Evolutionary conservation across 2,113 vertebrate genomes (phyloP).

Genomic region (Tychaedon coryphoeus): DNA sequence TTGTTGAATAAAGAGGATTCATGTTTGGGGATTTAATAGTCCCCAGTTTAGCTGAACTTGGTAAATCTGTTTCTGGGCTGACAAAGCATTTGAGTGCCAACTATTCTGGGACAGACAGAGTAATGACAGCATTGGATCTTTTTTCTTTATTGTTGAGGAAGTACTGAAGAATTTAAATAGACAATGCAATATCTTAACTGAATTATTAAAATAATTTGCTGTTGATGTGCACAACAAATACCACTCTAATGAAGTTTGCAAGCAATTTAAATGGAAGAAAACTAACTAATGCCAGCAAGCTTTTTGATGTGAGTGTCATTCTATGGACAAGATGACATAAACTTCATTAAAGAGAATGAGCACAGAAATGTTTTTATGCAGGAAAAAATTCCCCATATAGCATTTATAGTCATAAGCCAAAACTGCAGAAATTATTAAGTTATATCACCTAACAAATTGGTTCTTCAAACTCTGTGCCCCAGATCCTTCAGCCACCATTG

Average conservation of each 20-base stretch:
- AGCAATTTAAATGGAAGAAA: background rate
- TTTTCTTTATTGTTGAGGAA: background rate
- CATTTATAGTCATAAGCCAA: background rate
- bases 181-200: background rate
- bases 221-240: background rate
- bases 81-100: background rate
- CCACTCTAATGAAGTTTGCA: background rate
- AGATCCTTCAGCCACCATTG: background rate
- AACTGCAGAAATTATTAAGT: background rate
- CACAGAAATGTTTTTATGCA: background rate
- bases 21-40: background rate
- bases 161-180: background rate
- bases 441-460: background rate
- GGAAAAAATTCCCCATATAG: background rate
- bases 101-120: background rate
- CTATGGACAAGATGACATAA: background rate
- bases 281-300: background rate
- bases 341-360: background rate
- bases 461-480: background rate
- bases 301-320: background rate
- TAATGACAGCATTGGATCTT: background rate
- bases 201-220: background rate
- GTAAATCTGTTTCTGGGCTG: background rate
- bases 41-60: slow-evolving; percentile 16
- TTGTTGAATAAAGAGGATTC: slow-evolving; percentile 30